Base-by-base conservation (phyloP, 2,888 invertebrate genomes). In the Orthosia incerta region DNA sequence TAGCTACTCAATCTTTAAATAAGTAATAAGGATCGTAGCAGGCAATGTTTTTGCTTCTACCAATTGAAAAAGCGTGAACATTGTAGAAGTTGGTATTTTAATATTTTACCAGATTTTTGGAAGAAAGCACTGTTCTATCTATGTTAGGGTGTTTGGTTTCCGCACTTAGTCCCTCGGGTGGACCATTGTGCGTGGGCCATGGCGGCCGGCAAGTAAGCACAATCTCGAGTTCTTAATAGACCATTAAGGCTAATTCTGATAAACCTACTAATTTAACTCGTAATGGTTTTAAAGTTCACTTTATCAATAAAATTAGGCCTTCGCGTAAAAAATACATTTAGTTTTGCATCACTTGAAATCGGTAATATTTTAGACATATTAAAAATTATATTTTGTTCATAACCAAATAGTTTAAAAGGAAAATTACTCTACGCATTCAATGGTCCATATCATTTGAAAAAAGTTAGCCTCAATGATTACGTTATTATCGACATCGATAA, bases 401-500 rank as follows among this genome's bases (percentile, higher is more conserved):
- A 51, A 83, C 79, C 55, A 79, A 75, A 83, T 75, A 83, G 59
- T 0, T 23, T 4, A 60, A 48, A 69, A 65, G 50, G 11, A 26
- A 63, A 74, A 63, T 62, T 18, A 65, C 20, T 60, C 15, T 56
- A 66, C 50, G 15, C 59, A 31, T 65, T 39, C 48, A 77, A 65
- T 81, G 75, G 82, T 83, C 76, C 81, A 81, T 84, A 74, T 9
- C 12, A 68, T 64, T 73, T 76, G 39, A 63, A 79, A 63, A 66
- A 71, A 71, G 56, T 76, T 83, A 83, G 84, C 82, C 83, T 84
- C 83, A 68, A 84, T 76, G 31, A 71, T 61, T 62, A 57, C 48
- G 46, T 67, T 45, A 26, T 1, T 72, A 82, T 46, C 66, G 61
- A 85, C 9, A 71, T 59, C 61, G 75, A 71, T 57, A 69, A 62